Conservation (phyloP, 2,888 invertebrate species). For the Harpalus rubripes region DNA sequence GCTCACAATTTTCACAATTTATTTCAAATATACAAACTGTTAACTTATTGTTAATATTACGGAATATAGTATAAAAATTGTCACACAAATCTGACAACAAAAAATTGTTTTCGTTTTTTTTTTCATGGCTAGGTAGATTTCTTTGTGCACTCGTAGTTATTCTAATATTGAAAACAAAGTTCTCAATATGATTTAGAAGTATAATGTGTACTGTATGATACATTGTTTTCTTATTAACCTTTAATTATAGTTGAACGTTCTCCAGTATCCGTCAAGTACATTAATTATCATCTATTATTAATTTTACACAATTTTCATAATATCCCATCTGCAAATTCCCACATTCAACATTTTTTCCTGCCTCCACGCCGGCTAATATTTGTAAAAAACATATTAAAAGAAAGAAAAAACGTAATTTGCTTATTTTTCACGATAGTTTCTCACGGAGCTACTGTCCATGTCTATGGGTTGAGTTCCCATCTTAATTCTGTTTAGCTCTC, state of each 20-base stretch:
- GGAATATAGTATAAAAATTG: too few relatives aligned
- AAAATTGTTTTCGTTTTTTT: too few relatives aligned
- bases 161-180: too few relatives aligned
- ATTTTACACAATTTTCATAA: slow-evolving; percentile 34
- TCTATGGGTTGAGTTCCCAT: slow-evolving; percentile 18
- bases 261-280: slow-evolving; percentile 1
- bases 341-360: slow-evolving; percentile 2
- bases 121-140: too few relatives aligned
- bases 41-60: too few relatives aligned
- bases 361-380: neutral
- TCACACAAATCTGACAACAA: too few relatives aligned
- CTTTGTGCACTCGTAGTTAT: too few relatives aligned
- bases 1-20: too few relatives aligned
- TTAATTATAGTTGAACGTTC: slow-evolving; percentile 6
- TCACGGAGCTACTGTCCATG: slow-evolving; percentile 25
- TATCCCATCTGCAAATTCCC: slow-evolving; percentile 23
- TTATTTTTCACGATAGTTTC: slow-evolving; percentile 43
- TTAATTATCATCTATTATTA: slow-evolving; percentile 22
- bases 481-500: slow-evolving; percentile 23
- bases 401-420: slow-evolving; percentile 29
- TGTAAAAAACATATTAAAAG: slow-evolving; percentile 27
- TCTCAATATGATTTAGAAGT: too few relatives aligned
- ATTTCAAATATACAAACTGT: too few relatives aligned
- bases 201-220: too few relatives aligned
- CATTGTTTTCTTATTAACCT: too few relatives aligned